Evolutionary conservation across 2,888 invertebrate species (phyloP).

Genomic region (Cataglyphis rosenhaueri): DNA sequence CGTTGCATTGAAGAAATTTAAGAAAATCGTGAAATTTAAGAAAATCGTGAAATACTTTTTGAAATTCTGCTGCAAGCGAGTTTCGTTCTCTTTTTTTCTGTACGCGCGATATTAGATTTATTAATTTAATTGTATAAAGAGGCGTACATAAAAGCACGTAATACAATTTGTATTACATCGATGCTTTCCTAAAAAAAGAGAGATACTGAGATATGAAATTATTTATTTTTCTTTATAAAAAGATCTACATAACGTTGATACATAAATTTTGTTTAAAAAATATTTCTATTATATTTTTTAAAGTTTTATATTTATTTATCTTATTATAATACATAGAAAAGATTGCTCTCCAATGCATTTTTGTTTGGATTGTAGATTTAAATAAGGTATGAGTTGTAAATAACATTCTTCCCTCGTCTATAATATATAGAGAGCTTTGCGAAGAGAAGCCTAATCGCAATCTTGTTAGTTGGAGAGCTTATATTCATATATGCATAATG

Average conservation of each 20-base stretch:
- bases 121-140: constrained; percentile 1
- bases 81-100: not conserved
- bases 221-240: not conserved
- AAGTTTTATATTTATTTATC: not conserved
- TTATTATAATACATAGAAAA: not conserved
- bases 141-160: not conserved
- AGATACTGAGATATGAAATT: not conserved
- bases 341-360: not conserved
- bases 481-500: constrained; percentile 53
- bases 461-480: constrained; percentile 64
- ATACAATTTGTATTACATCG: not conserved
- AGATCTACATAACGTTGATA: not conserved
- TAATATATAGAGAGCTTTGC: constrained; percentile 43
- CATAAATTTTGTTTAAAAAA: not conserved
- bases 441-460: constrained; percentile 68
- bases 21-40: not conserved
- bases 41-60: not conserved
- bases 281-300: not conserved
- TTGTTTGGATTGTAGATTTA: constrained; percentile 2
- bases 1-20: not conserved
- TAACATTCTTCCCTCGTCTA: not conserved
- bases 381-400: not conserved
- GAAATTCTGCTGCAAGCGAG: constrained; percentile 1
- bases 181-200: not conserved
- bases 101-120: not conserved